These are phyloP conservation scores for Apocheima hispidaria DNA, from an alignment of 2,888 invertebrate species.

Conservation along the genomic window DNA sequence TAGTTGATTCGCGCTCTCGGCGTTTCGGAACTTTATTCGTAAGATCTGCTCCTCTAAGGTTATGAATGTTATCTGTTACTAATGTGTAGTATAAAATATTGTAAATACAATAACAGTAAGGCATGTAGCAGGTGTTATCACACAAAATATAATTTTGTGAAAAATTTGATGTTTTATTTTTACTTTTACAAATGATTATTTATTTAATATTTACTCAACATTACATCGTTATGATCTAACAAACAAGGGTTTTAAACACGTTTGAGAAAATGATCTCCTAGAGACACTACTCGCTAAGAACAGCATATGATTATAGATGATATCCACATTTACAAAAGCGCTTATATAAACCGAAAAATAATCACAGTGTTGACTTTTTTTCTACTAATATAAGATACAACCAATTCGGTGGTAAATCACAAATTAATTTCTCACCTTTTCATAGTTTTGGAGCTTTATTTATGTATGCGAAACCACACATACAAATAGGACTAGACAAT, in stretches of 20 bases:
- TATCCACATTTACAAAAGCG: too few species aligned
- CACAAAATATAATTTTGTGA: conserved; percentile 88
- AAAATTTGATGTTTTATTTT: conserved; percentile 68
- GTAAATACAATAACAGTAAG: conserved; percentile 83
- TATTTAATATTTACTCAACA: too few species aligned
- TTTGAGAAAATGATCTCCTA: too few species aligned
- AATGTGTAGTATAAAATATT: conserved; percentile 85
- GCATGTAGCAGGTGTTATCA: conserved; percentile 87
- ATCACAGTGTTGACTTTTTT: conserved; percentile 10
- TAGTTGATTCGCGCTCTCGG: conserved; percentile 47
- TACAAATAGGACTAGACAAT: too few species aligned
- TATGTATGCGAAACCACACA: too few species aligned
- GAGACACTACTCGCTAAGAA: too few species aligned
- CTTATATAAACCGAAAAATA: not conserved
- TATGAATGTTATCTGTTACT: conserved; percentile 86
- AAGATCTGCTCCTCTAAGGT: conserved; percentile 85
- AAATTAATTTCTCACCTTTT: not conserved
- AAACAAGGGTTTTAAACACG: not conserved
- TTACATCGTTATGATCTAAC: too few species aligned
- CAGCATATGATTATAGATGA: too few species aligned
- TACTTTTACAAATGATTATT: too few species aligned
- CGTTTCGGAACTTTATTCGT: conserved; percentile 65
- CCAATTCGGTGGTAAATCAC: not conserved
- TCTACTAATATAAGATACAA: conserved; percentile 8
- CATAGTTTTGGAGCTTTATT: too few species aligned